Base-by-base conservation (phyloP, 1,140 invertebrate genomes). In the Aphis gossypii region DNA sequence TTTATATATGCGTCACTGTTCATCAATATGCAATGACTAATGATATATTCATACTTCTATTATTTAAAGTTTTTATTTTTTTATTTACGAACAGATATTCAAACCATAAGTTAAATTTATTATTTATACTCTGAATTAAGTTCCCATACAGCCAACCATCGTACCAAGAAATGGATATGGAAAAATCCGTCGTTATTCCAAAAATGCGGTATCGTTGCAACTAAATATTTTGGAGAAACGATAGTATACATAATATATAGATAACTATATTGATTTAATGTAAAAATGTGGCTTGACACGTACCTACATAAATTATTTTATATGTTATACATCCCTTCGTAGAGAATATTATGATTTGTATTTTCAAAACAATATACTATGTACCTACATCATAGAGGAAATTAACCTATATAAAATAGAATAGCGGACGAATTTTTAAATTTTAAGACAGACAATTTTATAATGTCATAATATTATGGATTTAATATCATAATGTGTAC, bases 31-130 rank as follows among this genome's bases (percentile, higher is more conserved):
- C n/a, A 68, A 68, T 68, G 60, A 68, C 14, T n/a, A 51, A 51
- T 51, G 48, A 51, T 51, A 68, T 76, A 76, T 76, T 76, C 60
- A n/a, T 76, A 76, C 60, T 76, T 76, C 60, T 68, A 68, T 68
- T 68, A 68, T 76, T 76, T 76, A 76, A 68, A 18, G 60, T n/a
- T n/a, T n/a, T n/a, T 46, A 18, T 14, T 68, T 30, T n/a, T 68
- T n/a, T 76, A n/a, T 76, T n/a, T 18, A n/a, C 30, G 60, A n/a
- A 18, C n/a, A 76, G 14, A 76, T 76, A 76, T 76, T 76, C 60
- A 76, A 35, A n/a, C 60, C 60, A 76, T 76, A 76, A 76, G 60
- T 76, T 76, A 76, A 35, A 76, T 76, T 35, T 35, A 76, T 76
- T 76, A 76, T 76, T 76, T 76, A n/a, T 76, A n/a, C 14, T 6